Conservation (phyloP, 2,888 invertebrate genomes). For the Aspidapion aeneum region DNA sequence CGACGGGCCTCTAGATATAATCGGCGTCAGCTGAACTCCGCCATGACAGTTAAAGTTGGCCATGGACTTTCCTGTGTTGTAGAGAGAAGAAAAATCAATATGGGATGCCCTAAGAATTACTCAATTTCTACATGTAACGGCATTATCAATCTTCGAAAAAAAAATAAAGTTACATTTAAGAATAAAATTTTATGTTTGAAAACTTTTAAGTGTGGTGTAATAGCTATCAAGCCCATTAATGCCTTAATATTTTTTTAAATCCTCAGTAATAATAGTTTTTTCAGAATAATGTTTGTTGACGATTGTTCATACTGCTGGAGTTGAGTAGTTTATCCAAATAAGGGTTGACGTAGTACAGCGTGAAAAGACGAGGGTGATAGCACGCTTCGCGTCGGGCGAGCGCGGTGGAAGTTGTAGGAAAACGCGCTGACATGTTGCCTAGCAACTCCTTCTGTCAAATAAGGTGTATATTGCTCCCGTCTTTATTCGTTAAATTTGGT, state of each 20-base stretch:
- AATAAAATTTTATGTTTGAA: too few species aligned
- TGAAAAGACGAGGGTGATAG: neutral
- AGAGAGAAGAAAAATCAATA: neutral
- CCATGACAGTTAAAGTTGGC: conserved; percentile 43
- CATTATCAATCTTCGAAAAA: too few species aligned
- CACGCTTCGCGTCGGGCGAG: neutral
- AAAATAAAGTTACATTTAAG: too few species aligned
- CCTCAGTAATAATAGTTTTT: neutral
- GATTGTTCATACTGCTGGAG: neutral
- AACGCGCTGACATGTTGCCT: neutral
- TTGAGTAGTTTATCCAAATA: neutral
- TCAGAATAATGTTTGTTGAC: neutral
- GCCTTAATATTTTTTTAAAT: too few species aligned
- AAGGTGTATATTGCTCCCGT: neutral
- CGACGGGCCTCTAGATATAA: neutral
- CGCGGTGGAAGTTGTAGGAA: neutral
- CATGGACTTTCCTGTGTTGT: conserved; percentile 36
- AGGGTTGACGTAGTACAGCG: neutral
- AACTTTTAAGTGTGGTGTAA: too few species aligned
- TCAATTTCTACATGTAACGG: neutral
- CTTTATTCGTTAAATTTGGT: neutral
- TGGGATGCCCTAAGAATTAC: neutral
- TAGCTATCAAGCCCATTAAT: too few species aligned
- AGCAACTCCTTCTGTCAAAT: neutral
- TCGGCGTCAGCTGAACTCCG: conserved; percentile 49